phyloP scores from a whole-genome alignment of 2,797 vertebrate species.

The Luscinia luscinia region DNA sequence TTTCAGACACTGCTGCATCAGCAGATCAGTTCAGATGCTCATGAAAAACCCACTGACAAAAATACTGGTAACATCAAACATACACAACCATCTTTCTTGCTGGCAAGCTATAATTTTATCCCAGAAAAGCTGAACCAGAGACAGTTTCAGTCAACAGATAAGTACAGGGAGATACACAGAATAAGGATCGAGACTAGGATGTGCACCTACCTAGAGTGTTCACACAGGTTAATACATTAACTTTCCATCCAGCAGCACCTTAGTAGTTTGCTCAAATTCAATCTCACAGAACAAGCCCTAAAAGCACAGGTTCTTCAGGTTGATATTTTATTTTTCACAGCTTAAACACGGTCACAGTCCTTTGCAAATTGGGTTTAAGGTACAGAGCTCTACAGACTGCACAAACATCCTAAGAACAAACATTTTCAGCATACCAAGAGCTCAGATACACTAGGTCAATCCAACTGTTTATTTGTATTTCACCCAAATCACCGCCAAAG shows the following conservation, averaged over 20 bases:
- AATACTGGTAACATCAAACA: neutral
- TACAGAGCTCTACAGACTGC: conserved; percentile 33
- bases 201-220: neutral
- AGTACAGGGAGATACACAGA: neutral
- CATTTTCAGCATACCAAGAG: conserved; percentile 62
- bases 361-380: neutral
- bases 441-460: conserved; percentile 34
- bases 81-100: neutral
- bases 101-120: neutral
- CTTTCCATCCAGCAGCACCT: neutral
- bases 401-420: conserved; percentile 62
- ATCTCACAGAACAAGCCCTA: neutral
- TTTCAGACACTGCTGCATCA: neutral
- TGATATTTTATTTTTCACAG: conserved; percentile 30
- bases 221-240: neutral
- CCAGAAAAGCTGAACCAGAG: neutral
- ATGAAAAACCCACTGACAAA: neutral
- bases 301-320: neutral
- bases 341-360: neutral
- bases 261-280: neutral
- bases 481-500: neutral
- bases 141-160: neutral
- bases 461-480: conserved; percentile 58
- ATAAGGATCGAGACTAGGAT: neutral
- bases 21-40: neutral